These are phyloP conservation scores for Graptemys geographica DNA, from an alignment of 2,797 vertebrate genomes.

Conservation along the genomic window DNA sequence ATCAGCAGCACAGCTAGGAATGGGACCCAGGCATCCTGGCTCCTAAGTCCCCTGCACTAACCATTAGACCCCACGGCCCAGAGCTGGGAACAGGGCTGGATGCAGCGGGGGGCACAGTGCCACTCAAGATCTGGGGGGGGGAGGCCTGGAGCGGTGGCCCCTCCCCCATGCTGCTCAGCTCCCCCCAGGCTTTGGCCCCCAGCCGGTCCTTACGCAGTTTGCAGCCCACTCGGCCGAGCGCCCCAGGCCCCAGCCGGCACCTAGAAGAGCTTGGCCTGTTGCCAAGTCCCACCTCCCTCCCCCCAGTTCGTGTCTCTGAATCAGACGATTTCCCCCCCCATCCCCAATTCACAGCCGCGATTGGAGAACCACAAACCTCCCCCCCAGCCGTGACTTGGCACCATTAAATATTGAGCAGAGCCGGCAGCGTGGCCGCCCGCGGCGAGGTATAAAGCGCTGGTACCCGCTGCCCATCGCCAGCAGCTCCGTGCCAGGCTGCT, in stretches of 20 bases:
- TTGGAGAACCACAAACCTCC: neutral
- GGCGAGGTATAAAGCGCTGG: neutral
- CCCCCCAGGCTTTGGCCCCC: too few relatives aligned
- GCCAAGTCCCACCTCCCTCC: neutral
- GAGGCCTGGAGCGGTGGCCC: neutral
- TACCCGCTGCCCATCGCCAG: neutral
- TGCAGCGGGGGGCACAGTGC: too few relatives aligned
- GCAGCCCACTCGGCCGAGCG: too few relatives aligned
- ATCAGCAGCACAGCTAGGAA: neutral
- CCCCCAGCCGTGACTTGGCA: neutral
- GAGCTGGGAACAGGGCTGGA: neutral
- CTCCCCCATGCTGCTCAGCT: too few relatives aligned
- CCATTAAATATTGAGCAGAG: slow-evolving; percentile 7
- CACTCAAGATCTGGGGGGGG: too few relatives aligned
- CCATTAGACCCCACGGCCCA: neutral
- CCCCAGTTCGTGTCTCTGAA: too few relatives aligned
- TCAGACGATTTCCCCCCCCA: too few relatives aligned
- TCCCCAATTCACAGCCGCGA: neutral
- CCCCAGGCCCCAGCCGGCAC: too few relatives aligned
- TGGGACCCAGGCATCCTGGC: neutral
- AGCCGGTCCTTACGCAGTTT: neutral
- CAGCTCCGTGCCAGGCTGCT: too few relatives aligned
- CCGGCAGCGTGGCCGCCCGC: neutral
- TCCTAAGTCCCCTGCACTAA: neutral
- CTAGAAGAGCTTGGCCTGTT: neutral